These are phyloP conservation scores for Pilophorus perplexus DNA, from an alignment of 2,888 invertebrate species.

Conservation along the genomic window DNA sequence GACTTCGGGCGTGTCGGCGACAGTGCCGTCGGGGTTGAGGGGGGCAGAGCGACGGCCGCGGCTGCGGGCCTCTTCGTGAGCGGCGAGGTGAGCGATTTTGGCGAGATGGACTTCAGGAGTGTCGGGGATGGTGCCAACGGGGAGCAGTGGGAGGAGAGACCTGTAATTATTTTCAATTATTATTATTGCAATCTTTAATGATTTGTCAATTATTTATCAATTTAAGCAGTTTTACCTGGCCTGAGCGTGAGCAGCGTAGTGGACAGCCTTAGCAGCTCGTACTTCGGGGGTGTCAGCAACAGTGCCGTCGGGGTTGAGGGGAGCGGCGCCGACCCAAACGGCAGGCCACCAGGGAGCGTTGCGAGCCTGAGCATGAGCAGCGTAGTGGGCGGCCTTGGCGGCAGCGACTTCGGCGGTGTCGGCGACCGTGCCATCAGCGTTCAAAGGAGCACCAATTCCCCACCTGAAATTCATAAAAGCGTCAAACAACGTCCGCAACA, in stretches of 20 bases:
- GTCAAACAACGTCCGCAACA: no score
- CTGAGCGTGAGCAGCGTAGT: constrained; percentile 40
- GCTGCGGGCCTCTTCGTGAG: constrained; percentile 33
- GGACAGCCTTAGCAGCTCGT: constrained; percentile 54
- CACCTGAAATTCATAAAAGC: no score
- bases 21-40: constrained; percentile 46
- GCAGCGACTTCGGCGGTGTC: constrained; percentile 51
- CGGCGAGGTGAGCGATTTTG: constrained; percentile 48
- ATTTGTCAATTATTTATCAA: no score
- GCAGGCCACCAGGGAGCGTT: constrained; percentile 33
- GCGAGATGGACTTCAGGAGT: constrained; percentile 56
- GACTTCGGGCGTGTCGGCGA: constrained; percentile 50
- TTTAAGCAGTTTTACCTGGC: constrained; percentile 25
- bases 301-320: constrained; percentile 39
- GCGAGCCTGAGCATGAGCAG: constrained; percentile 42
- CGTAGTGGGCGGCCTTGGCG: constrained; percentile 53
- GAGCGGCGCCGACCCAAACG: constrained; percentile 40
- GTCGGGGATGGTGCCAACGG: constrained; percentile 50
- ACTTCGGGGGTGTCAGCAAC: constrained; percentile 43
- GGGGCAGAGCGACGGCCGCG: constrained; percentile 38
- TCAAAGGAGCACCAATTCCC: constrained; percentile 43
- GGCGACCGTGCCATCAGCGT: constrained; percentile 45
- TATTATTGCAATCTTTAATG: not conserved
- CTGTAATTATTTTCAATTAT: constrained; percentile 23
- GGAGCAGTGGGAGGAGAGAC: constrained; percentile 30